Evolutionary conservation across 2,797 vertebrate genomes (phyloP).

Genomic region (Pangasius djambal): DNA sequence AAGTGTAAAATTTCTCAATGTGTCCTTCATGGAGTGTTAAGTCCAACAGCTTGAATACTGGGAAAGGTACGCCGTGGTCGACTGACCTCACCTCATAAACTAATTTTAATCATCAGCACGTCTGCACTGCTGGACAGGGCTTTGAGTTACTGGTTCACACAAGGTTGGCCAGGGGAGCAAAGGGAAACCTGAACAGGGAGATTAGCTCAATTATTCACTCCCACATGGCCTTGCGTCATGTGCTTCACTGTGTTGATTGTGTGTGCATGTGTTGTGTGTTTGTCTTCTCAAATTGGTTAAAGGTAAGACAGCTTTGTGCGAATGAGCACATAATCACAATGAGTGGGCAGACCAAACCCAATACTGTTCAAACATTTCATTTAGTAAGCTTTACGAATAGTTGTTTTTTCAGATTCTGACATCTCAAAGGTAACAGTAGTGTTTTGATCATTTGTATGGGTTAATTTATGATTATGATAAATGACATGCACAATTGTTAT

Average conservation of each 20-base stretch:
- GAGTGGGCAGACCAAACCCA: background rate
- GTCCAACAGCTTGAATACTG: background rate
- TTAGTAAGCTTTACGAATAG: background rate
- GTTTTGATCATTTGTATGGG: background rate
- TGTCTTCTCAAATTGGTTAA: background rate
- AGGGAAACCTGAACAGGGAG: conserved; percentile 59
- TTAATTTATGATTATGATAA: background rate
- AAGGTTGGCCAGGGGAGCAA: conserved; percentile 5
- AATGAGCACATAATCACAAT: background rate
- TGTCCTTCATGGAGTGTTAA: conserved; percentile 35
- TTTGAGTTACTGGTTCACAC: background rate
- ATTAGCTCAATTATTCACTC: conserved; percentile 63
- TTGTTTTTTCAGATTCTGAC: background rate
- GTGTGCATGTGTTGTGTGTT: background rate
- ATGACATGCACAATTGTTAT: background rate
- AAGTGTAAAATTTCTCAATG: conserved; percentile 12
- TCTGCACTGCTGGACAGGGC: conserved; percentile 8
- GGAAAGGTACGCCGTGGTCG: conserved; percentile 9
- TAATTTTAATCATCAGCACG: conserved; percentile 36
- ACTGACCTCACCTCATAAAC: conserved; percentile 36
- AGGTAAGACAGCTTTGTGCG: background rate
- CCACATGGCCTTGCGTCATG: conserved; percentile 48
- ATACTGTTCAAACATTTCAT: background rate
- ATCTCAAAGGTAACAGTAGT: background rate
- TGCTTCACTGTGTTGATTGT: background rate